These are phyloP conservation scores for Mus musculus DNA, from an alignment of 2,113 vertebrate genomes.

Conservation along the genomic window DNA sequence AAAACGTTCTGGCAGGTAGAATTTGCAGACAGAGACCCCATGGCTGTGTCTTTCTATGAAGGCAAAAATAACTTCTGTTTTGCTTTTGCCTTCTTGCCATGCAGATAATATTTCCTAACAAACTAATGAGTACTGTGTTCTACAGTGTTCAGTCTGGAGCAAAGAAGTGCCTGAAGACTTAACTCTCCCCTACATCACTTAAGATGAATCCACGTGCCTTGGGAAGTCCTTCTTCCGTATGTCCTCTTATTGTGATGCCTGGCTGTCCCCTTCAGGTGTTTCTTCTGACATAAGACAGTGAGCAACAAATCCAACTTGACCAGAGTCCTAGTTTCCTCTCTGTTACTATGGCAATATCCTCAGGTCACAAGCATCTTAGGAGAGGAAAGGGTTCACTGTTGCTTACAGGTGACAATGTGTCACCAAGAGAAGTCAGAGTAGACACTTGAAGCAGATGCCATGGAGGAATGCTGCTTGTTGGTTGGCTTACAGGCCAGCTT, in stretches of 20 bases:
- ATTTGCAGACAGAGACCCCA: not conserved
- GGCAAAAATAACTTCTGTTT: not conserved
- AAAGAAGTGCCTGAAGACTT: not conserved
- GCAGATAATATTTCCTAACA: not conserved
- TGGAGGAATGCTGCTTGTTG: not conserved
- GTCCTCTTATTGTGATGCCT: not conserved
- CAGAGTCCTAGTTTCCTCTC: not conserved
- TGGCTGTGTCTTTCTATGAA: not conserved
- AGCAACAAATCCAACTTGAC: not conserved
- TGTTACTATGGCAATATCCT: not conserved
- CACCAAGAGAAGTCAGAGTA: not conserved
- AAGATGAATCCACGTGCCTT: not conserved
- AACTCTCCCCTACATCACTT: not conserved
- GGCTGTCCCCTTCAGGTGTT: not conserved
- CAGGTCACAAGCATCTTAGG: not conserved
- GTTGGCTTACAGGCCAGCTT: not conserved
- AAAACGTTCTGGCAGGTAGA: not conserved
- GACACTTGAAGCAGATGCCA: not conserved
- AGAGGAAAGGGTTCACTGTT: not conserved
- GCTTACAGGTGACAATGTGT: too few species aligned
- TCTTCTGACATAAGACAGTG: not conserved
- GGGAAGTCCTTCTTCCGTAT: not conserved
- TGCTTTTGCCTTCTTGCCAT: not conserved
- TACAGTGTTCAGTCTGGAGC: not conserved
- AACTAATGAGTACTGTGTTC: not conserved